Percentiles rank a stretch among this genome's conserved stretches.
Evolutionary conservation across 2,797 vertebrate genomes (phyloP).

Genomic region (Percopsis omiscomaycus): DNA sequence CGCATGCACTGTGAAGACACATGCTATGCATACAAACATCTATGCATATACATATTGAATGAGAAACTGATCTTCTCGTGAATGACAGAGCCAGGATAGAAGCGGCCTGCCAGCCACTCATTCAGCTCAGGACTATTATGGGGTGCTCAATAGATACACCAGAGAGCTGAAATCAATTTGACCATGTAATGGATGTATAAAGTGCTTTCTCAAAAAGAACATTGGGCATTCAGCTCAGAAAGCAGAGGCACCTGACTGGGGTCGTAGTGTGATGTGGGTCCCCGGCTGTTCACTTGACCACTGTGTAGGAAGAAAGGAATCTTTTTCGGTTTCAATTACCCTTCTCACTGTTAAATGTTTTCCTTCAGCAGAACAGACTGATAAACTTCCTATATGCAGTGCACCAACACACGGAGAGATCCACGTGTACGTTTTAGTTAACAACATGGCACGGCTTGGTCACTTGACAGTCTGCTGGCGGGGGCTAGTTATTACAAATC

Average conservation of each 20-base stretch:
- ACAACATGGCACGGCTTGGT: too few relatives aligned
- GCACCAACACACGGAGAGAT: too few relatives aligned
- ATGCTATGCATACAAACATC: neutral
- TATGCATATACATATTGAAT: neutral
- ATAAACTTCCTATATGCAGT: neutral
- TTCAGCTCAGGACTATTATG: conserved; percentile 29
- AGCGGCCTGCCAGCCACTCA: neutral
- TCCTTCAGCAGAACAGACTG: conserved; percentile 9
- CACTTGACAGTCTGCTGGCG: too few relatives aligned
- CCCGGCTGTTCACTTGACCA: conserved; percentile 29
- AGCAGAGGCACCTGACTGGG: conserved; percentile 33
- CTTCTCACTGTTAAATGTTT: conserved; percentile 4
- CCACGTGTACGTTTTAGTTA: too few relatives aligned
- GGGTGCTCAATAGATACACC: conserved; percentile 18
- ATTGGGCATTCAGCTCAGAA: conserved; percentile 43
- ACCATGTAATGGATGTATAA: conserved; percentile 47
- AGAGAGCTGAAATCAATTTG: conserved; percentile 30
- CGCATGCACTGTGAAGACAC: too few relatives aligned
- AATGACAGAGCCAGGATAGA: neutral
- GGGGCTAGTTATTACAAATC: too few relatives aligned
- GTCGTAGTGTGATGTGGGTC: conserved; percentile 24
- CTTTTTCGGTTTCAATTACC: conserved; percentile 12
- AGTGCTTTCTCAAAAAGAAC: conserved; percentile 52
- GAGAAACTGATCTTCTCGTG: too few relatives aligned
- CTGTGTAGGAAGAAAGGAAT: conserved; percentile 43